Evolutionary conservation across 2,888 invertebrate genomes (phyloP).

Genomic region (Muschampia plurimacula): DNA sequence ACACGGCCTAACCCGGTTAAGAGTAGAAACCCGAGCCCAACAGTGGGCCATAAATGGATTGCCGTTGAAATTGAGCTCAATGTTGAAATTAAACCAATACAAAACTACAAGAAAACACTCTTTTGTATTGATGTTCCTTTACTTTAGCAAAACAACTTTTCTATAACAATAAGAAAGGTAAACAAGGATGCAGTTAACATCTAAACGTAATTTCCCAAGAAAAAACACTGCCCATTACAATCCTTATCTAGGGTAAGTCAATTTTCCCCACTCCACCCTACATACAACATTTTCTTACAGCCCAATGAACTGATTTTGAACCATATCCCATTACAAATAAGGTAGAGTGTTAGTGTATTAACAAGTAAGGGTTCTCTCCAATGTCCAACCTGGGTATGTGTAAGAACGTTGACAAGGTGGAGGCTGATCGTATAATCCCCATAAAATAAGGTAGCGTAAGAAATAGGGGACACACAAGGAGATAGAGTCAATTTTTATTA

Average conservation of each 20-base stretch:
- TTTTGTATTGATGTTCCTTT: neutral
- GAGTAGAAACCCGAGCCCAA: too few relatives aligned
- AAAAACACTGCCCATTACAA: constrained; percentile 79
- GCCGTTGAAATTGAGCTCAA: too few relatives aligned
- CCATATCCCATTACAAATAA: constrained; percentile 48
- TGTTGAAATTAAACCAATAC: neutral
- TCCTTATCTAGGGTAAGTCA: constrained; percentile 83
- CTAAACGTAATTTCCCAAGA: constrained; percentile 73
- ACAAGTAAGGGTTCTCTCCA: constrained; percentile 51
- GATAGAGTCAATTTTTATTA: constrained; percentile 35
- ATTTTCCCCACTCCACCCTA: constrained; percentile 73
- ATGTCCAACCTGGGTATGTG: constrained; percentile 79
- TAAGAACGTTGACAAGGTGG: constrained; percentile 83
- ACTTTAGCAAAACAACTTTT: constrained; percentile 9
- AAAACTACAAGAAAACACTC: neutral
- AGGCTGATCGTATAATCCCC: constrained; percentile 82
- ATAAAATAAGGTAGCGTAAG: constrained; percentile 81
- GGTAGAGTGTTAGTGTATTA: constrained; percentile 35
- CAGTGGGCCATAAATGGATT: too few relatives aligned
- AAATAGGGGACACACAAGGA: constrained; percentile 61
- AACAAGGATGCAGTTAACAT: constrained; percentile 76
- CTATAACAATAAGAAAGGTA: constrained; percentile 69
- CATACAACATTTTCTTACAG: neutral
- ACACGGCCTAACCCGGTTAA: too few relatives aligned
- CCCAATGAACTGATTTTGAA: constrained; percentile 43